Evolutionary conservation across 2,113 vertebrate genomes (phyloP).

Genomic region (Calonectris borealis): DNA sequence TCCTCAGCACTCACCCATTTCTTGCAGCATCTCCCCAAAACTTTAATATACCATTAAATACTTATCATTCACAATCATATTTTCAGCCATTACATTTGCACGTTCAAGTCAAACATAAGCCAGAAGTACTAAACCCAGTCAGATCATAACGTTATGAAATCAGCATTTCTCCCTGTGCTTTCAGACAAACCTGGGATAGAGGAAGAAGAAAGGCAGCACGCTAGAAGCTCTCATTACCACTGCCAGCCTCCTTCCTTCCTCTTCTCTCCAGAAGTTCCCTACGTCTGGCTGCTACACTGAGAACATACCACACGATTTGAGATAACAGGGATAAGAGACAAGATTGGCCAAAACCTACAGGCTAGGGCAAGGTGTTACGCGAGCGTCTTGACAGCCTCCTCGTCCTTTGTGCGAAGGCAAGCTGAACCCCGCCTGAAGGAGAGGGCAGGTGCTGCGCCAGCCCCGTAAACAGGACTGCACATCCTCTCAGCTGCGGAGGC

Average conservation of each 20-base stretch:
- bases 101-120: neutral
- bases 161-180: neutral
- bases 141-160: neutral
- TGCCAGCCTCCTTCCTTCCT: neutral
- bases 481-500: neutral
- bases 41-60: neutral
- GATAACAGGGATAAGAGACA: neutral
- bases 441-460: conserved; percentile 28
- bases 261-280: neutral
- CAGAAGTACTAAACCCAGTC: neutral
- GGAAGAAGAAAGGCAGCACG: neutral
- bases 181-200: neutral
- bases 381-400: neutral
- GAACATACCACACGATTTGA: neutral
- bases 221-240: neutral
- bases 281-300: neutral
- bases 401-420: neutral
- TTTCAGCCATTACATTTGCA: neutral
- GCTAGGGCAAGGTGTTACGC: neutral
- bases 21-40: neutral
- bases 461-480: neutral
- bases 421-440: neutral
- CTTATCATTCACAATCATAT: neutral
- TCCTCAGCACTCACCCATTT: neutral
- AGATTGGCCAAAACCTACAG: neutral